Conservation (phyloP, 2,113 vertebrate species). For the Ictalurus furcatus region DNA sequence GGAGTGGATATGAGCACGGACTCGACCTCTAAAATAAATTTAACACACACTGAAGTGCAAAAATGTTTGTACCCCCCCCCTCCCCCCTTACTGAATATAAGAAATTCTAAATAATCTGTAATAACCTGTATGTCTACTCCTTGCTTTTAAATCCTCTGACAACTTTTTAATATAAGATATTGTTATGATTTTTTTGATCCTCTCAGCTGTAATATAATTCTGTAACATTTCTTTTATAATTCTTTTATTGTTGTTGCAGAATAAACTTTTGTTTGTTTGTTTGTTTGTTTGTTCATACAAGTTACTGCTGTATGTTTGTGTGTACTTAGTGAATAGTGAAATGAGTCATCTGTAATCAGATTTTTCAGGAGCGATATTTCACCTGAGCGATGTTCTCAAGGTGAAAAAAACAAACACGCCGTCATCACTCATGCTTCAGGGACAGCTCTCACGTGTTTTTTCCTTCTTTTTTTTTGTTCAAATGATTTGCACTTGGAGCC, state of each 20-base stretch:
- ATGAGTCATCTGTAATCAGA: not conserved
- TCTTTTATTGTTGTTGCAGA: not conserved
- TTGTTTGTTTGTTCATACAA: not conserved
- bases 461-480: not conserved
- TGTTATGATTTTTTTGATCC: not conserved
- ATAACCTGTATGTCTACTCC: not conserved
- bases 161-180: not conserved
- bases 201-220: not conserved
- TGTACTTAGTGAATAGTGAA: not conserved
- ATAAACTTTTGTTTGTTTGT: not conserved
- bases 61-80: not conserved
- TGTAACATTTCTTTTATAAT: not conserved
- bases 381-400: slow-evolving; percentile 25
- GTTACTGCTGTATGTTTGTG: not conserved
- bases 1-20: not conserved
- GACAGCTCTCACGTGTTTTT: not conserved
- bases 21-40: not conserved
- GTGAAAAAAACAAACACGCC: not conserved
- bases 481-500: not conserved
- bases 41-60: not conserved
- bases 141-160: not conserved
- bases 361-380: not conserved
- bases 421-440: not conserved
- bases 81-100: not conserved
- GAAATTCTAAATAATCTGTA: not conserved